Base-by-base conservation (phyloP, 1,140 invertebrate genomes). In the Diabrotica virgifera region DNA sequence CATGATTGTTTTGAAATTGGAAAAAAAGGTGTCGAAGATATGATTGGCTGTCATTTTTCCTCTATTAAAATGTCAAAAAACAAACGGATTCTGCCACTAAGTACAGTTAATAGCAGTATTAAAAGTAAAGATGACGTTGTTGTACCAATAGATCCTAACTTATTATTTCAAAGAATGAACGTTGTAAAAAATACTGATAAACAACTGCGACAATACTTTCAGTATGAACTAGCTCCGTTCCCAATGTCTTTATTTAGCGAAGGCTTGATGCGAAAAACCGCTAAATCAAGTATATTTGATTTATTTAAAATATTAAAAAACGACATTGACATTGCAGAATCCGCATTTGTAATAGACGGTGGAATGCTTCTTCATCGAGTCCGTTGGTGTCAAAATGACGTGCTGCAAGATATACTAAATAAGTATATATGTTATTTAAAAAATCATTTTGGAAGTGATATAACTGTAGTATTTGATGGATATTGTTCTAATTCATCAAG, bases 381-480 rank as follows among this genome's bases (percentile, higher is more conserved):
- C 14, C 14, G 6, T 12, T 53, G 11, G 52, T n/a, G 8, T 12
- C 6, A 7, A 6, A 53, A 53, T 53, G 52, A 53, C 6, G 7
- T 53, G 6, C 12, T n/a, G 7, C 8, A 12, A 53, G 14, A 53
- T 53, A 53, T 12, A 7, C 12, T 14, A 10, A 12, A 10, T 12
- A 46, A 11, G 12, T 53, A 53, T 14, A 12, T 53, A 7, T 7
- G 12, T 10, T 53, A 53, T 53, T 53, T 53, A 12, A 6, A 12
- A n/a, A 12, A 53, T 1, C 1, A 53, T 53, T 53, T 10, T 14
- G 8, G 8, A 53, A 53, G 12, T 7, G 14, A 53, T 10, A 12
- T 53, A 7, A 53, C 52, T 7, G 52, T 53, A 53, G 52, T 53
- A 53, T 53, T 53, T 12, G 3, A 58, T 36, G 56, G 36, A 24